A percentile compares a stretch with the other conserved stretches of the same genome.
Evolutionary conservation across 1,140 invertebrate genomes (phyloP).

Genomic region (Philaenus spumarius): DNA sequence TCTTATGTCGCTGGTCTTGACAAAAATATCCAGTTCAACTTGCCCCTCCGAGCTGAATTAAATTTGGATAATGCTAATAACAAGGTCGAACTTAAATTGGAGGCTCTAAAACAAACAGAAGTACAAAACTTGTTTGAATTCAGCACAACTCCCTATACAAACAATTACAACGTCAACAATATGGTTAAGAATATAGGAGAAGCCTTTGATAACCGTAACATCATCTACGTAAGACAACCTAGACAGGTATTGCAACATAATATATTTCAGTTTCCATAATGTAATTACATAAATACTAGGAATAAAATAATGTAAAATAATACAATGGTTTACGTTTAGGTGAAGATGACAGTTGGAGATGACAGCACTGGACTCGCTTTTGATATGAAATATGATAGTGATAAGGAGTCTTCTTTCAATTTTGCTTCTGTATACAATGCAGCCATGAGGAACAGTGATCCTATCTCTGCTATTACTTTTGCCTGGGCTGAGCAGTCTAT

Average conservation of each 20-base stretch:
- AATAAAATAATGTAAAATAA: not conserved
- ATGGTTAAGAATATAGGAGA: constrained; percentile 39
- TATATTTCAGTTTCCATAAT: not conserved
- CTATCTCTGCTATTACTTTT: constrained; percentile 28
- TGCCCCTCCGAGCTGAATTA: constrained; percentile 43
- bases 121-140: constrained; percentile 46
- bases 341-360: constrained; percentile 25
- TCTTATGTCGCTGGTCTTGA: constrained; percentile 51
- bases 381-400: constrained; percentile 43
- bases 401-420: constrained; percentile 35
- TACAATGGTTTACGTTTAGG: not conserved
- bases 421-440: constrained; percentile 25
- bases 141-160: constrained; percentile 51
- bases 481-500: constrained; percentile 20
- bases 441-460: constrained; percentile 25
- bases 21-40: constrained; percentile 46
- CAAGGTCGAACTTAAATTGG: constrained; percentile 40
- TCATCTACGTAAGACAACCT: constrained; percentile 36
- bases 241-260: constrained; percentile 19
- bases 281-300: not conserved
- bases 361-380: constrained; percentile 40
- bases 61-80: constrained; percentile 42
- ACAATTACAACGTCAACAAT: constrained; percentile 46
- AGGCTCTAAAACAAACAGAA: constrained; percentile 42
- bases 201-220: constrained; percentile 36